Conservation (phyloP, 2,888 invertebrate species). For the Gari tellinella region DNA sequence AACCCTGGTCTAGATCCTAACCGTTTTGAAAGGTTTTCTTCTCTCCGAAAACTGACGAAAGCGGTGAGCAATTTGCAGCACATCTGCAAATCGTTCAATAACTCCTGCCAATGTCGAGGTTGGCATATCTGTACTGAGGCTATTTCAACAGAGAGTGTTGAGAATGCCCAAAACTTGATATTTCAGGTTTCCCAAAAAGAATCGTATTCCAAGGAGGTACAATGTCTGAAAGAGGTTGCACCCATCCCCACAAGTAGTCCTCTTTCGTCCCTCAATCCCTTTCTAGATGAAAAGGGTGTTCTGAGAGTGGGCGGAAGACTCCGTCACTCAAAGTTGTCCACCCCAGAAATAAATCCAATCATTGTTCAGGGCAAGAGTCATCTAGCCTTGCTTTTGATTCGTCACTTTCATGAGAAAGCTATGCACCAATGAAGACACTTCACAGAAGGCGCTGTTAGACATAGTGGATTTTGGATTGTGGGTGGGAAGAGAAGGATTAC, state of each 20-base stretch:
- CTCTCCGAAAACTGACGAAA: conserved; percentile 13
- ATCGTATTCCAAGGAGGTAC: conserved; percentile 21
- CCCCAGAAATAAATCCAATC: conserved; percentile 27
- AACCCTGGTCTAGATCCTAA: not conserved
- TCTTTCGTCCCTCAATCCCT: conserved; percentile 28
- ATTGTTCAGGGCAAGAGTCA: conserved; percentile 42
- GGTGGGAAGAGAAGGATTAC: conserved; percentile 29
- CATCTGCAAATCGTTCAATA: conserved; percentile 7
- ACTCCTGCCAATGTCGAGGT: conserved; percentile 4
- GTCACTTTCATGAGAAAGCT: conserved; percentile 38
- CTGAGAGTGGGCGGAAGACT: conserved; percentile 48
- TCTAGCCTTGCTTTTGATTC: conserved; percentile 31
- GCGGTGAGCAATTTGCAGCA: conserved; percentile 19
- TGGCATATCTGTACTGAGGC: conserved; percentile 20
- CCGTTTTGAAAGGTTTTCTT: conserved; percentile 28
- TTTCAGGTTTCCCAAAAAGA: conserved; percentile 25
- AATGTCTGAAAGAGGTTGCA: not conserved
- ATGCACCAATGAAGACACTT: conserved; percentile 51
- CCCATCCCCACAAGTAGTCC: conserved; percentile 10
- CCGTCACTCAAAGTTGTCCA: not conserved
- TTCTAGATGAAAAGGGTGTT: conserved; percentile 41
- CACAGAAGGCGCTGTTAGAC: conserved; percentile 44
- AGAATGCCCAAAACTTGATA: conserved; percentile 26
- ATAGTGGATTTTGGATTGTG: conserved; percentile 44
- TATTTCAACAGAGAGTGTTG: not conserved